Percentiles rank a stretch among this genome's conserved stretches.
These are phyloP conservation scores for Hystrix cristata DNA, from an alignment of 2,113 vertebrate species.

Conservation along the genomic window DNA sequence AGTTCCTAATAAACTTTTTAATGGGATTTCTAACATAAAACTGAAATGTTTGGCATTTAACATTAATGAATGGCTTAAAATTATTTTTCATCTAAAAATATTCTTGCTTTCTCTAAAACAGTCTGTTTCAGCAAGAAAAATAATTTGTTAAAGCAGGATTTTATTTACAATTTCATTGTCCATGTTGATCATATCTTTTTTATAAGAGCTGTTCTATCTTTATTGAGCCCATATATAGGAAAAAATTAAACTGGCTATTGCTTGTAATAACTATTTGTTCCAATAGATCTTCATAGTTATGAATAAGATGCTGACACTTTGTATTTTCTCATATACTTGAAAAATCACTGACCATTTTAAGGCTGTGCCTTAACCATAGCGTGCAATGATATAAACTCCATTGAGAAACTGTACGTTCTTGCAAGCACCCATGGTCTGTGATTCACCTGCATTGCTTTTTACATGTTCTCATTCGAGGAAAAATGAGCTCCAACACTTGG, in stretches of 20 bases:
- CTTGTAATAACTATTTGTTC: background rate
- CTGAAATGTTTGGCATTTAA: conserved; percentile 56
- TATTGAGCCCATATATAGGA: background rate
- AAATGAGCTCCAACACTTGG: background rate
- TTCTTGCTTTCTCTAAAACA: conserved; percentile 46
- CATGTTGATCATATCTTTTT: background rate
- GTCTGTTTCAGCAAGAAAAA: background rate
- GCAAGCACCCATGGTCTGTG: background rate
- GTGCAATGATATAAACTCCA: background rate
- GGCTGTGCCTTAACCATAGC: background rate
- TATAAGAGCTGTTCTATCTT: background rate
- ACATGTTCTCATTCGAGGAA: background rate
- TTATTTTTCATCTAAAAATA: conserved; percentile 48
- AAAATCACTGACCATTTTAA: conserved; percentile 41
- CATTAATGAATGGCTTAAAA: background rate
- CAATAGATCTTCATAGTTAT: background rate
- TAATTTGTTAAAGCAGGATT: conserved; percentile 24
- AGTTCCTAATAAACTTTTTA: background rate
- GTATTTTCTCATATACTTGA: background rate
- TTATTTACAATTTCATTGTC: conserved; percentile 34
- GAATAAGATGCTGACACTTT: background rate
- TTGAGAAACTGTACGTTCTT: background rate
- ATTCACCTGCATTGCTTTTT: background rate
- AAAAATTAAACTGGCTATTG: conserved; percentile 23
- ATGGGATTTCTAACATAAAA: conserved; percentile 13